These are phyloP conservation scores for Poecile montanus DNA, from an alignment of 2,797 vertebrate species.

Conservation along the genomic window DNA sequence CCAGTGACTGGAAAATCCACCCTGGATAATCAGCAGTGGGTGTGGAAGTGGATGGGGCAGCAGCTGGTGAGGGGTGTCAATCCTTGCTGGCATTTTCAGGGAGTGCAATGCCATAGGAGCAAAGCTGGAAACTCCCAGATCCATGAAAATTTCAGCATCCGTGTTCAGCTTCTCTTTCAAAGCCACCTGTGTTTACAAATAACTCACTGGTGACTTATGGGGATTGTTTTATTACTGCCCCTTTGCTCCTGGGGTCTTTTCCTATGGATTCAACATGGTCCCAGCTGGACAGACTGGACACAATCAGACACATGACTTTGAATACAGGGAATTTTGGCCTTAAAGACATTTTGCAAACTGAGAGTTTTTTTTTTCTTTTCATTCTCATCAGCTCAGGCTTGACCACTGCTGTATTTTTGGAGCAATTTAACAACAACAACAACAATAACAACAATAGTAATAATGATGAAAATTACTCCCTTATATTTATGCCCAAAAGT, in stretches of 20 bases:
- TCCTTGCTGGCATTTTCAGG: background rate
- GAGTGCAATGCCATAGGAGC: background rate
- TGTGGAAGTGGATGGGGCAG: background rate
- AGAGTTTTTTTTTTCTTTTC: background rate
- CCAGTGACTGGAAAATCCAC: background rate
- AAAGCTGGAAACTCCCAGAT: background rate
- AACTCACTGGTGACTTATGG: rapidly evolving
- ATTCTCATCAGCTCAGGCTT: background rate
- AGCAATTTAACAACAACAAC: background rate
- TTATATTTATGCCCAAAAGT: background rate
- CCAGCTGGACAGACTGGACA: background rate
- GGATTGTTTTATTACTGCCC: background rate
- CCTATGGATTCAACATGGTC: background rate
- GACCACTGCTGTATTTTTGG: background rate
- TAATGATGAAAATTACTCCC: background rate
- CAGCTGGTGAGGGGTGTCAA: background rate
- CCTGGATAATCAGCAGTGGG: background rate
- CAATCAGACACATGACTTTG: background rate
- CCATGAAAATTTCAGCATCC: background rate
- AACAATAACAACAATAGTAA: rapidly evolving
- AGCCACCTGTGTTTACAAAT: background rate
- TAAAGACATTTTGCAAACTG: background rate
- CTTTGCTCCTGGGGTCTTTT: background rate
- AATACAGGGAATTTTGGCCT: background rate
- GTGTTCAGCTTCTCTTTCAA: background rate